Base-by-base conservation (phyloP, 2,888 invertebrate genomes). In the Apodemia mormo region DNA sequence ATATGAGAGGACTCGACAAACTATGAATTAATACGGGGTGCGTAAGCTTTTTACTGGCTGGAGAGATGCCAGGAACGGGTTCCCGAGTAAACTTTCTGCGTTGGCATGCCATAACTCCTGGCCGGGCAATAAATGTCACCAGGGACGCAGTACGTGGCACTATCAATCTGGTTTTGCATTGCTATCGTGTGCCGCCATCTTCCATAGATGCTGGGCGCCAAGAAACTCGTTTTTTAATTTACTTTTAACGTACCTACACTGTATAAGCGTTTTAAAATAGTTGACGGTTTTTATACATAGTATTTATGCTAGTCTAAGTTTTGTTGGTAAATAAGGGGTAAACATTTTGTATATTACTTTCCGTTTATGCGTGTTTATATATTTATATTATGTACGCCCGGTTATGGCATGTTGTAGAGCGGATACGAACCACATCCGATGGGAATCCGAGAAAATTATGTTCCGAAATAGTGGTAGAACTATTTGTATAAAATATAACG, bases 1-100 rank as follows among this genome's bases (percentile, higher is more conserved):
- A 82, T 89, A 90, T 88, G 85, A 86, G 85, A 87, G 88, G 88
- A 89, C 90, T 88, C 84, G 85, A 88, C 88, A 87, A 85, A 88
- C 86, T 84, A 87, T 85, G 85, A 89, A 87, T 89, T 86, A 85
- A 87, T 84, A 82, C 81, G 76, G 81, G 78, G 73, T 76, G 78
- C 76, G 76, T 76, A 79, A 78, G 73, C 79, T 78, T 84, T 85
- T 82, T 77, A 80, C 80, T 72, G 77, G 79, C 83, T 92, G 92
- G 91, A 89, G 83, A 81, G 80, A 74, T 82, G 91, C 92, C 92
- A 92, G 85, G 90, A 87, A 79, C 84, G 85, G 74, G 83, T 86
- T 85, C 81, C 82, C 80, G 86, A 84, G 82, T 85, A 79, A 85
- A 87, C 80, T 88, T 88, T 88, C 82, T 81, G 82, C 83, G 82